These are phyloP conservation scores for Lepidonotus clava DNA, from an alignment of 2,888 invertebrate genomes.

Conservation along the genomic window DNA sequence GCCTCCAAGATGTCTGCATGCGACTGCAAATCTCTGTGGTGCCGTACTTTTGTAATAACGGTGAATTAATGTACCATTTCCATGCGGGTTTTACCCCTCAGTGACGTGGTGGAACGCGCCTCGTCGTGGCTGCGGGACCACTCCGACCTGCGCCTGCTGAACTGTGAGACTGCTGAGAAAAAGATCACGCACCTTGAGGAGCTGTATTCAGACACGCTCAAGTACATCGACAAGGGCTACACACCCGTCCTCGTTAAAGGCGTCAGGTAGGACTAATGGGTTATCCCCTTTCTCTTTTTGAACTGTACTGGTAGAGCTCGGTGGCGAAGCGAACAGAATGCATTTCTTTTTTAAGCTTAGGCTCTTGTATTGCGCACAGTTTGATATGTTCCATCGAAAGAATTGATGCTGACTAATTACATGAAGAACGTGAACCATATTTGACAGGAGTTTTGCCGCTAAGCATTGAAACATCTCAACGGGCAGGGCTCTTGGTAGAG, in stretches of 20 bases:
- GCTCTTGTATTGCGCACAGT: too few relatives aligned
- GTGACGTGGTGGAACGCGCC: slow-evolving; percentile 70
- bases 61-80: too few relatives aligned
- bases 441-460: too few relatives aligned
- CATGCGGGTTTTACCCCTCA: too few relatives aligned
- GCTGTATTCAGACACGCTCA: slow-evolving; percentile 65
- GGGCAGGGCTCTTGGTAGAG: too few relatives aligned
- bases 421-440: too few relatives aligned
- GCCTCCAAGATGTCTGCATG: too few relatives aligned
- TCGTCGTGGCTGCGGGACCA: slow-evolving; percentile 72
- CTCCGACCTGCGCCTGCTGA: slow-evolving; percentile 68
- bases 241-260: slow-evolving; percentile 67
- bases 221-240: slow-evolving; percentile 32
- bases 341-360: background rate
- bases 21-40: too few relatives aligned
- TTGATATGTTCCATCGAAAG: too few relatives aligned
- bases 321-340: background rate
- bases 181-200: slow-evolving; percentile 64
- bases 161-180: slow-evolving; percentile 70
- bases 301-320: background rate
- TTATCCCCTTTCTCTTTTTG: background rate
- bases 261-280: slow-evolving; percentile 68
- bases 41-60: too few relatives aligned
- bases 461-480: too few relatives aligned
- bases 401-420: too few relatives aligned